A percentile compares a stretch with the other conserved stretches of the same genome.
phyloP scores from a whole-genome alignment of 2,888 invertebrate genomes.

The Stictocephala bisonia region DNA sequence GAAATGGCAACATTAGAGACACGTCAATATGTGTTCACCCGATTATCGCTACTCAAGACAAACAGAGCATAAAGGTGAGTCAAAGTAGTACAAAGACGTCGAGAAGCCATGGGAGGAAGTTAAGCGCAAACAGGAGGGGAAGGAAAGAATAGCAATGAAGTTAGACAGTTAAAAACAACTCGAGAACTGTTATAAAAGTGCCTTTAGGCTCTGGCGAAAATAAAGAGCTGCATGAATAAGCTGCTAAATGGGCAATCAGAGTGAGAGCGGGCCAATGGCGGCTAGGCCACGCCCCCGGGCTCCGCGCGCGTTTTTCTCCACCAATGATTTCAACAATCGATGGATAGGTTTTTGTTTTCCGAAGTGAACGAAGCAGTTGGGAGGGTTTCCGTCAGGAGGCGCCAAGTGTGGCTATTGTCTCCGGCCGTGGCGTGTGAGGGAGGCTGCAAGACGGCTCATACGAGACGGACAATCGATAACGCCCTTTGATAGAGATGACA shows the following conservation, averaged over 20 bases:
- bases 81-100: too few species aligned
- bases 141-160: slow-evolving; percentile 2
- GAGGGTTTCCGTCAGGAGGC: slow-evolving; percentile 17
- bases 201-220: slow-evolving; percentile 25
- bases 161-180: slow-evolving; percentile 14
- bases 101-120: too few species aligned
- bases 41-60: too few species aligned
- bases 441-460: too few species aligned
- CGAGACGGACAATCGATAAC: too few species aligned
- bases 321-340: slow-evolving; percentile 46
- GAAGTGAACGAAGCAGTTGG: slow-evolving; percentile 28
- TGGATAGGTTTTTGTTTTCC: slow-evolving; percentile 44
- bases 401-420: too few species aligned
- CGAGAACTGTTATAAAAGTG: slow-evolving; percentile 1
- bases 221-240: slow-evolving; percentile 32
- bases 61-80: too few species aligned
- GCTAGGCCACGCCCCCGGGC: slow-evolving; percentile 28
- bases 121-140: slow-evolving; percentile 22
- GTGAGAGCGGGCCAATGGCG: slow-evolving; percentile 30
- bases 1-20: too few species aligned
- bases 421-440: too few species aligned
- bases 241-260: slow-evolving; percentile 42
- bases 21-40: too few species aligned
- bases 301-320: slow-evolving; percentile 44
- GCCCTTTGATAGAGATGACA: too few species aligned